phyloP scores from a whole-genome alignment of 2,888 invertebrate genomes.

The Aplocera efformata region DNA sequence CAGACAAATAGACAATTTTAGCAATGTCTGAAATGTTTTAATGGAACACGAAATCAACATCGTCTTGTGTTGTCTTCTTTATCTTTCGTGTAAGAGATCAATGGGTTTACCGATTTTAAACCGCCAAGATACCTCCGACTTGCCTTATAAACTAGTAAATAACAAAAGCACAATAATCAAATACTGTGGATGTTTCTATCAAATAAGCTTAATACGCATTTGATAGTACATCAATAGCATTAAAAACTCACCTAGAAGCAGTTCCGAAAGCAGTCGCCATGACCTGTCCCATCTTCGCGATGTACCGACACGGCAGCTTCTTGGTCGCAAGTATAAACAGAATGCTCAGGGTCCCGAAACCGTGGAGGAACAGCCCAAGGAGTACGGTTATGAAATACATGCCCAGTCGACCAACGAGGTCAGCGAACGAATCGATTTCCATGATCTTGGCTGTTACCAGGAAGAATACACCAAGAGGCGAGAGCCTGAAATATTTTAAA shows the following conservation, averaged over 20 bases:
- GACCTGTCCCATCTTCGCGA: conserved; percentile 93
- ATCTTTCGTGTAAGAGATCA: too few relatives aligned
- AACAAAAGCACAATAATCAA: too few relatives aligned
- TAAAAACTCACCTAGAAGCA: conserved; percentile 85
- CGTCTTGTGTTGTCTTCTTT: too few relatives aligned
- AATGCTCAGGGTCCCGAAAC: conserved; percentile 92
- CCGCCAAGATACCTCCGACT: too few relatives aligned
- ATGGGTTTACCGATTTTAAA: too few relatives aligned
- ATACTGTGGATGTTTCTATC: too few relatives aligned
- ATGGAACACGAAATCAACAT: too few relatives aligned
- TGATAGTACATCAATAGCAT: too few relatives aligned
- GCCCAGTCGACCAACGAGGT: conserved; percentile 92
- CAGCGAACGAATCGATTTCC: conserved; percentile 92
- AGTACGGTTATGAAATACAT: conserved; percentile 96
- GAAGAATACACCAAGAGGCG: conserved; percentile 94
- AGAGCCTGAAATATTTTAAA: conserved; percentile 83
- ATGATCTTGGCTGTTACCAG: conserved; percentile 94
- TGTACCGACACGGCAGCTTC: conserved; percentile 89
- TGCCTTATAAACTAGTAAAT: too few relatives aligned
- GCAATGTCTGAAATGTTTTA: too few relatives aligned
- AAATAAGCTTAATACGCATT: too few relatives aligned
- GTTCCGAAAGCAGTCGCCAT: conserved; percentile 98
- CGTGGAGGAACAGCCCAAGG: conserved; percentile 94
- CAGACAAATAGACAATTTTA: too few relatives aligned
- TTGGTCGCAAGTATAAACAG: conserved; percentile 91